phyloP scores from a whole-genome alignment of 2,888 invertebrate species.

The Pseudeuparius sepicola region DNA sequence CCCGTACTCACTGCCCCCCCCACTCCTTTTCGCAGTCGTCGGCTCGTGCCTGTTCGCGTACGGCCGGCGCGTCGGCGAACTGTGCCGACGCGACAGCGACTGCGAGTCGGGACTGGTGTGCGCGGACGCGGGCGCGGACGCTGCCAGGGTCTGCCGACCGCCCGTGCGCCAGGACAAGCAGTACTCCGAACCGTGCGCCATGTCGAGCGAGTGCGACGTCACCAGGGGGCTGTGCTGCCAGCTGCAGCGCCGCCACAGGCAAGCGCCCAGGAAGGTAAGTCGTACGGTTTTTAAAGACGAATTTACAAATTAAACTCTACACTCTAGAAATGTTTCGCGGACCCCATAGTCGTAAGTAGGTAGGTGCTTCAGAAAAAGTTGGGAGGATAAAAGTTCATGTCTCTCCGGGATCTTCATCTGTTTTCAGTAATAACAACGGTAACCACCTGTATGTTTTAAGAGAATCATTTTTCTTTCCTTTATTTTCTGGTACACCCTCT shows the following conservation, averaged over 20 bases:
- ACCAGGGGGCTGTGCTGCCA: conserved; percentile 80
- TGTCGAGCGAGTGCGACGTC: conserved; percentile 79
- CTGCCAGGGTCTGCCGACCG: conserved; percentile 65
- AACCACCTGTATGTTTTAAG: too few relatives aligned
- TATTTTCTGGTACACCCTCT: too few relatives aligned
- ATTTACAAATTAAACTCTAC: too few relatives aligned
- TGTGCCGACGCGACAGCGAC: conserved; percentile 74
- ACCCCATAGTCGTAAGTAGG: too few relatives aligned
- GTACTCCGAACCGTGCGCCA: conserved; percentile 73
- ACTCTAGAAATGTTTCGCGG: too few relatives aligned
- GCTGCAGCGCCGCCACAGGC: conserved; percentile 74
- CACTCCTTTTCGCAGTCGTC: conserved; percentile 40
- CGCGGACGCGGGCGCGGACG: conserved; percentile 57
- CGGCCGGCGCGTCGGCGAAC: conserved; percentile 70
- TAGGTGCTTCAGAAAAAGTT: too few relatives aligned
- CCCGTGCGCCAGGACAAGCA: conserved; percentile 69
- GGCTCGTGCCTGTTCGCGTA: conserved; percentile 59
- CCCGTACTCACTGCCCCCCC: too few relatives aligned
- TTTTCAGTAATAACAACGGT: too few relatives aligned
- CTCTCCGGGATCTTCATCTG: too few relatives aligned
- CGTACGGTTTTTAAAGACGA: too few relatives aligned
- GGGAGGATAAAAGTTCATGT: too few relatives aligned
- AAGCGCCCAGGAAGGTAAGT: conserved; percentile 68
- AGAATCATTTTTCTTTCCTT: too few relatives aligned
- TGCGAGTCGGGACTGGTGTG: conserved; percentile 77